Percentiles rank a stretch among this genome's conserved stretches.
Conservation (phyloP, 2,113 vertebrate genomes). For the Cisticola juncidis region DNA sequence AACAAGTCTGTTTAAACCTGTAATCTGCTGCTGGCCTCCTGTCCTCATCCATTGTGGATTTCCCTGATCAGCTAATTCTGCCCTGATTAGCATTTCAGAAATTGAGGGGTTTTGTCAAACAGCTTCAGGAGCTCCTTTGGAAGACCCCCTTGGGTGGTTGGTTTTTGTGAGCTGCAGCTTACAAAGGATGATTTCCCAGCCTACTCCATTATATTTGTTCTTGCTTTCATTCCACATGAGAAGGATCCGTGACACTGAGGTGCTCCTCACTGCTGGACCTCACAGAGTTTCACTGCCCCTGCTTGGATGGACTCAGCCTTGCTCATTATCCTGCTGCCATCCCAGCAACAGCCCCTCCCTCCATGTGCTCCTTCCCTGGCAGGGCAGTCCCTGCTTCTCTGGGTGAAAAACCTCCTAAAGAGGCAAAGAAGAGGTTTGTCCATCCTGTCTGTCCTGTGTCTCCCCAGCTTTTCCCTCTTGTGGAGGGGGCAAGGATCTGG, state of each 20-base stretch:
- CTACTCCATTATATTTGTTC: not conserved
- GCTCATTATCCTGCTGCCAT: not conserved
- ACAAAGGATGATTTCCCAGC: not conserved
- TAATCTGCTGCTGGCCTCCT: not conserved
- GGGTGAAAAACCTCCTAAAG: not conserved
- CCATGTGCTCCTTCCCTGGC: not conserved
- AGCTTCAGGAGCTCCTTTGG: not conserved
- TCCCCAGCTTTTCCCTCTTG: not conserved
- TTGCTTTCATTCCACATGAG: not conserved
- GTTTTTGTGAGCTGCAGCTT: not conserved
- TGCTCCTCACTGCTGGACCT: not conserved
- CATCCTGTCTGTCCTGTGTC: not conserved
- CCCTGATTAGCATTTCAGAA: slow-evolving; percentile 15
- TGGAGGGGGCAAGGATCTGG: not conserved
- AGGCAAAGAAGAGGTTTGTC: not conserved
- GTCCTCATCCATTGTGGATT: not conserved
- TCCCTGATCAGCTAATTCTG: slow-evolving; percentile 5
- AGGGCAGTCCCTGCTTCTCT: not conserved
- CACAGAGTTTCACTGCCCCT: not conserved
- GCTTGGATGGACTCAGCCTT: not conserved
- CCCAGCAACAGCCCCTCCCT: not conserved
- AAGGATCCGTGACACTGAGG: not conserved
- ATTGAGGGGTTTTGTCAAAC: slow-evolving; percentile 16
- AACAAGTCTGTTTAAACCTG: slow-evolving; percentile 29
- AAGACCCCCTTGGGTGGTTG: not conserved